phyloP scores from a whole-genome alignment of 2,113 vertebrate genomes.

The Labeo rohita region DNA sequence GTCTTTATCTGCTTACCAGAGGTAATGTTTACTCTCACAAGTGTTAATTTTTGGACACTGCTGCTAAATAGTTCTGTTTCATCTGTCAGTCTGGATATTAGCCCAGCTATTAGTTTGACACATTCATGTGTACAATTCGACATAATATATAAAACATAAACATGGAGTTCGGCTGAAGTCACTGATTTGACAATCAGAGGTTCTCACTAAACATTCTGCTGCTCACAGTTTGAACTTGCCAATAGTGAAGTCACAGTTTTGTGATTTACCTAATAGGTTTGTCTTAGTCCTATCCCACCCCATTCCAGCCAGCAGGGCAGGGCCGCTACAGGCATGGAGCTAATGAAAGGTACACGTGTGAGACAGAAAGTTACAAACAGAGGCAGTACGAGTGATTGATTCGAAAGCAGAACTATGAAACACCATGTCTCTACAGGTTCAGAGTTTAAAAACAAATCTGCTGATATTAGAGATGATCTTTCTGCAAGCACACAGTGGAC shows the following conservation, averaged over 20 bases:
- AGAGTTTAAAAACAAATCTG: neutral
- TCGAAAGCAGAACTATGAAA: neutral
- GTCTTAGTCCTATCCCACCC: conserved; percentile 35
- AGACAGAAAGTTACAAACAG: neutral
- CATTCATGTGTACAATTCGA: neutral
- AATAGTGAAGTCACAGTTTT: conserved; percentile 35
- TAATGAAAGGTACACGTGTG: neutral
- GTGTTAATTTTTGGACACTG: neutral
- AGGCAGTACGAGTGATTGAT: neutral
- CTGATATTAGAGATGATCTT: neutral
- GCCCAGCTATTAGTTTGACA: neutral
- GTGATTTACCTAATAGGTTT: conserved; percentile 37
- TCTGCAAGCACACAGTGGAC: neutral
- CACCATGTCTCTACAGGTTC: conserved; percentile 11
- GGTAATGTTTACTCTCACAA: neutral
- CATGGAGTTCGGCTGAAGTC: neutral
- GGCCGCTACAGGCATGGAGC: neutral
- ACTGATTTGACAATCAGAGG: neutral
- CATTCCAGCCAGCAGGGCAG: conserved; percentile 40
- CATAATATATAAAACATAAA: neutral
- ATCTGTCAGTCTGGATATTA: neutral
- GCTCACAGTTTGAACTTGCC: conserved; percentile 43
- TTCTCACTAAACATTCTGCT: neutral
- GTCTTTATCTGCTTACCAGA: neutral
- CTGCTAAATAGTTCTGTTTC: neutral